Conservation (phyloP, 37 sponge, comb jelly and placozoan genomes). For the Theonella swinhoei region DNA sequence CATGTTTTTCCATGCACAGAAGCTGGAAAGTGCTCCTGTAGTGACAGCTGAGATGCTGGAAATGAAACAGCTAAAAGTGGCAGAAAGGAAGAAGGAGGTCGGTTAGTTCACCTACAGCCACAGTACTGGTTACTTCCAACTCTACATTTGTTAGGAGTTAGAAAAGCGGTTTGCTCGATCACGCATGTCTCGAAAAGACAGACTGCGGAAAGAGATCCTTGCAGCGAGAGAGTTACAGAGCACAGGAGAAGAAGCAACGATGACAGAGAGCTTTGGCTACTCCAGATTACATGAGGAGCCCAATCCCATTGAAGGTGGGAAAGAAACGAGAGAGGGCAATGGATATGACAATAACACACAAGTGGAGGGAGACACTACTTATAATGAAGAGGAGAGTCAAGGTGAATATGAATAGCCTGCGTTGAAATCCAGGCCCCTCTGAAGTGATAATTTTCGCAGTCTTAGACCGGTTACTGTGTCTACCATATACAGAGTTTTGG, state of each 20-base stretch:
- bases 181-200: slow-evolving; percentile 4
- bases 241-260: not conserved
- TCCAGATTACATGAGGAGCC: not conserved
- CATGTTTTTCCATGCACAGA: slow-evolving; percentile 8
- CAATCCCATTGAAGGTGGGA: not conserved
- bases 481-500: not conserved
- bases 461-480: not conserved
- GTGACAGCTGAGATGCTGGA: slow-evolving; percentile 31
- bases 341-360: not conserved
- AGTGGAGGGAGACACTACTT: not conserved
- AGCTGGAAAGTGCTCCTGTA: slow-evolving; percentile 27
- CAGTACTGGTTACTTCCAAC: too few species aligned
- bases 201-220: slow-evolving; percentile 20
- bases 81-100: slow-evolving; percentile 29
- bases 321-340: not conserved
- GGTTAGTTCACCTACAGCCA: not conserved
- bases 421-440: not conserved
- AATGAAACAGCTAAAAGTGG: slow-evolving; percentile 24
- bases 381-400: not conserved
- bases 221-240: slow-evolving; percentile 22
- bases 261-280: not conserved
- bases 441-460: not conserved
- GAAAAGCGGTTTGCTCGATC: slow-evolving; percentile 9
- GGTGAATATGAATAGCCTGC: not conserved
- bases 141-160: slow-evolving; percentile 17